Base-by-base conservation (phyloP, 2,797 vertebrate genomes). In the Acipenser transmontanus region DNA sequence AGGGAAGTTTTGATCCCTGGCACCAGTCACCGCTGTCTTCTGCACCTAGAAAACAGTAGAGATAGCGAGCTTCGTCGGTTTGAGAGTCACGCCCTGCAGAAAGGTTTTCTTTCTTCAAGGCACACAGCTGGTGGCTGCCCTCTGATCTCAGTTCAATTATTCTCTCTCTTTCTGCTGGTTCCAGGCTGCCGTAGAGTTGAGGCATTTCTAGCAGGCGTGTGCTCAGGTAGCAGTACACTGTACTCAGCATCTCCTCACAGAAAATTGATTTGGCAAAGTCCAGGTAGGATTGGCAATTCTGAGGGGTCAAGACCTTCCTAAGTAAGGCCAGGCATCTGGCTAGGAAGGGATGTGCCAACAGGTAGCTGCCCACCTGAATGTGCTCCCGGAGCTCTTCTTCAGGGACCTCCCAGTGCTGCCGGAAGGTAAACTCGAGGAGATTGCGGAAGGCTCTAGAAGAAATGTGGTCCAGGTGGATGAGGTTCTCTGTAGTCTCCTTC, bases 81-180 rank as follows among this genome's bases (percentile, higher is more conserved):
- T 85, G 84, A 1, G 70, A 73, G 59, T 82, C 73, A 0, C 72
- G 77, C 75, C 77, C 76, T 5, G 82, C 75, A 10, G 73, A 81
- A 49, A 91, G 71, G 70, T 87, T 92, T 76, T 93, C 91, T 65
- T 92, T 92, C 61, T 86, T 80, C 1, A 92, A 76, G 66, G 82
- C 80, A 68, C 90, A 92, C 51, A 91, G 78, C 17, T 2, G 63
- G 14, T 2, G 50, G 13, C 74, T 66, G 61, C 87, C 83, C 10
- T 20, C 68, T 1, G 50, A 75, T 63, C 90, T 82, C 68, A 88
- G 66, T 8, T 48, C 66, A 50, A 86, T 13, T 1, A 90, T 66
- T 52, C 82, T 69, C 1, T 74, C 69, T 68, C 64, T 73, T 62
- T 86, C 84, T 5, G 69, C 71, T 0, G 73, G 47, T 0, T 66